Evolutionary conservation across 2,113 vertebrate genomes (phyloP).

Genomic region (Chloropsis hardwickii): DNA sequence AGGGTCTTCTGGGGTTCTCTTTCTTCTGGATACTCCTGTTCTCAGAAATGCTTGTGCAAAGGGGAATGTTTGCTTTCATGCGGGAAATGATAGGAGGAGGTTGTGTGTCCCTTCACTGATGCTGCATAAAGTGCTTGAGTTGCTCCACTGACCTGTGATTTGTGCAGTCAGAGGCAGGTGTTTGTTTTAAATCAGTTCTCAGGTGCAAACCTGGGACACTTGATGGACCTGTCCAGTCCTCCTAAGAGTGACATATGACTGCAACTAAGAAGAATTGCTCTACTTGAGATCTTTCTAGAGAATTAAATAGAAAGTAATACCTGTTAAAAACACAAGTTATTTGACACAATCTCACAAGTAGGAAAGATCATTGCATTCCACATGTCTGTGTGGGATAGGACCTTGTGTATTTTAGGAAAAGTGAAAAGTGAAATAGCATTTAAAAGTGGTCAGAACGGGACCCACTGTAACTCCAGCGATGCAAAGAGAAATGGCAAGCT

Average conservation of each 20-base stretch:
- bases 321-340: background rate
- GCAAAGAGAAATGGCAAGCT: background rate
- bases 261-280: background rate
- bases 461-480: background rate
- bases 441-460: background rate
- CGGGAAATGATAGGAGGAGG: accelerated
- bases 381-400: background rate
- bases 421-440: background rate
- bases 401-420: background rate
- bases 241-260: background rate
- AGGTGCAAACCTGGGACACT: background rate
- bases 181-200: background rate
- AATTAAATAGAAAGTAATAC: background rate
- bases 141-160: background rate
- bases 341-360: background rate
- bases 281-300: background rate
- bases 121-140: background rate
- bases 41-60: background rate
- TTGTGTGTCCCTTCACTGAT: background rate
- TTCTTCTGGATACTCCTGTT: background rate
- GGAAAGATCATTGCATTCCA: background rate
- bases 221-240: background rate
- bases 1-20: background rate
- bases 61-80: background rate
- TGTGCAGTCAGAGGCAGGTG: background rate